phyloP scores from a whole-genome alignment of 2,888 invertebrate genomes.

The Ryuthela nishihirai region DNA sequence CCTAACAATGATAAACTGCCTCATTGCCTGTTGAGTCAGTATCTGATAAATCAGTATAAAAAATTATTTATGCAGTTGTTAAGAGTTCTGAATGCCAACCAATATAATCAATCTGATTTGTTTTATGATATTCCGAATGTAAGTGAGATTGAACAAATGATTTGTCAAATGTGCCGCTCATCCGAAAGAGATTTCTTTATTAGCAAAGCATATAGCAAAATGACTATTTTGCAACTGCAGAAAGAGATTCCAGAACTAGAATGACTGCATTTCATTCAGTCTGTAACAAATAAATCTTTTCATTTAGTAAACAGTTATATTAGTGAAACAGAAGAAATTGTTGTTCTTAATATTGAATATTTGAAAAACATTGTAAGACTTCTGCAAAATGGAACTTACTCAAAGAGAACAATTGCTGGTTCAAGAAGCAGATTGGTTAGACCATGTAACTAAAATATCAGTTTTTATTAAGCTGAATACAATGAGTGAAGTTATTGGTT shows the following conservation, averaged over 20 bases:
- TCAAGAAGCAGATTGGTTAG: conserved; percentile 57
- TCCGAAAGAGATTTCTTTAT: not conserved
- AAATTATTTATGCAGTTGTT: too few relatives aligned
- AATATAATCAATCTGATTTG: not conserved
- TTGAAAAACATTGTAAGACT: conserved; percentile 5
- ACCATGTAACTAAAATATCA: conserved; percentile 53
- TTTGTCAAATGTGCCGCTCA: not conserved
- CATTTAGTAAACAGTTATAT: not conserved
- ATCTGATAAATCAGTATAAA: too few relatives aligned
- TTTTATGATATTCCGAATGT: not conserved
- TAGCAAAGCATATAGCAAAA: too few relatives aligned
- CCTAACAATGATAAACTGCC: not conserved
- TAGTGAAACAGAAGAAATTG: conserved; percentile 3
- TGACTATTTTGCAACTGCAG: conserved; percentile 9
- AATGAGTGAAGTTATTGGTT: conserved; percentile 53
- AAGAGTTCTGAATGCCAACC: too few relatives aligned
- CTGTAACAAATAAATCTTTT: conserved; percentile 11
- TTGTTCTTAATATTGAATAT: conserved; percentile 8
- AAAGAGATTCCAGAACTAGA: conserved; percentile 9
- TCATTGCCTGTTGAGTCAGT: too few relatives aligned
- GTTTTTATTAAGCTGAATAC: conserved; percentile 56
- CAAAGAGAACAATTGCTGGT: conserved; percentile 46
- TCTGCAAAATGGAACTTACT: not conserved
- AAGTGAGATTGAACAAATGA: not conserved
- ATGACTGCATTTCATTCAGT: conserved; percentile 9